Evolutionary conservation across 2,888 invertebrate species (phyloP), one percentile per base, ranked within the genome.

Genomic region (Bembecia ichneumoniformis): DNA sequence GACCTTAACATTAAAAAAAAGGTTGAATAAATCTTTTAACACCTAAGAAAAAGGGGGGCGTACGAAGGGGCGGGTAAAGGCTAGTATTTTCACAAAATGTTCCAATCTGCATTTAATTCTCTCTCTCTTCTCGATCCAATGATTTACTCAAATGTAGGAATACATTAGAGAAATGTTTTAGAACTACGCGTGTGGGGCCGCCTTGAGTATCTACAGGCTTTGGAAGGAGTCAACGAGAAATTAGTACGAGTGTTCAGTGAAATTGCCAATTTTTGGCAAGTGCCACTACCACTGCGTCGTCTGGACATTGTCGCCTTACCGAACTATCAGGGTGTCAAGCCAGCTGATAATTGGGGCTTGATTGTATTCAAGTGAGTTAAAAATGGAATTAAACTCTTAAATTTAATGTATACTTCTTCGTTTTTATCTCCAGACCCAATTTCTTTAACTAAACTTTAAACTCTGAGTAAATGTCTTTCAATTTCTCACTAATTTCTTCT

Each of bases 291-390:
- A 0, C 65, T 94, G 43, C 83, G 89, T 0, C 91, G 91, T 66
- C 71, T 95, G 55, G 94, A 95, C 67, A 78, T 94, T 2, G 87
- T 95, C 0, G 93, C 93, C 0, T 76, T 94, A 47, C 95, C 95
- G 0, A 91, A 90, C 54, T 91, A 93, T 56, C 88, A 90, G 54
- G 91, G 92, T 0, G 90, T 91, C 1, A 91, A 91, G 58, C 93
- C 94, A 0, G 91, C 92, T 3, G 94, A 94, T 61, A 92, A 91
- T 63, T 95, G 94, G 94, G 95, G 95, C 3, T 81, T 95, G 2
- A 89, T 94, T 56, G 84, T 94, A 36, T 93, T 94, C 69, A 94
- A 91, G 94, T 94, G 83, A 82, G 82, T 71, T 13, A 5, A 13
- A 7, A 28, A 28, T 20, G 20, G 5, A 3, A 36, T 36, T 36